These are phyloP conservation scores for Dipodomys stephensi DNA, from an alignment of 2,113 vertebrate species.

Conservation along the genomic window DNA sequence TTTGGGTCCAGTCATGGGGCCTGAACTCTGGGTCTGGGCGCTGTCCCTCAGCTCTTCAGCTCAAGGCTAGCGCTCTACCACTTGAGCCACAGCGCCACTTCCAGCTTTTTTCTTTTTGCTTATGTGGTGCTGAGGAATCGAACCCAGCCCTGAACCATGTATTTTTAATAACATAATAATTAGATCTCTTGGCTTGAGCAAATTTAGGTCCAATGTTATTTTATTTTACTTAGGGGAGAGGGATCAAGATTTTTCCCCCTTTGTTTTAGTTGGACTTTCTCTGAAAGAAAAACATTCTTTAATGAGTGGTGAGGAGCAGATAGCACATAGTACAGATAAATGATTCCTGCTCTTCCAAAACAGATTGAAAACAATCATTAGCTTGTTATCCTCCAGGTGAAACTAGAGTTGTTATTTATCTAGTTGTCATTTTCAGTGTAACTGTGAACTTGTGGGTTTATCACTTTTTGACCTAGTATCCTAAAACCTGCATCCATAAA, in stretches of 20 bases:
- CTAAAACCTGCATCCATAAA: neutral
- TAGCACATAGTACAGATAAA: no score
- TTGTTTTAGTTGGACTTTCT: conserved; percentile 13
- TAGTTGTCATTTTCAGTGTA: neutral
- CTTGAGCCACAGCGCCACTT: no score
- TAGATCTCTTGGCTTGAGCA: neutral
- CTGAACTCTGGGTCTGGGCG: no score
- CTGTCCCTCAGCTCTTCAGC: no score
- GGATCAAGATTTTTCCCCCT: neutral
- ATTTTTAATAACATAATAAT: neutral
- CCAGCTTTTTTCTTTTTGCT: no score
- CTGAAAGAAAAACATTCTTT: conserved; percentile 8
- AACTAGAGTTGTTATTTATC: neutral
- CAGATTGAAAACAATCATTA: neutral
- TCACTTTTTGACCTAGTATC: neutral
- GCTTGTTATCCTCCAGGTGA: neutral
- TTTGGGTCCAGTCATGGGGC: no score
- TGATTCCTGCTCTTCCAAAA: neutral
- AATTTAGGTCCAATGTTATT: neutral
- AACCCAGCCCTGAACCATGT: no score
- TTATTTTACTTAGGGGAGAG: neutral
- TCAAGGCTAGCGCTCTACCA: no score
- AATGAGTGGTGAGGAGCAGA: neutral
- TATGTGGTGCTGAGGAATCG: no score
- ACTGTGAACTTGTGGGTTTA: neutral